Conservation (phyloP, 2,888 invertebrate genomes). For the Dascillus cervinus region DNA sequence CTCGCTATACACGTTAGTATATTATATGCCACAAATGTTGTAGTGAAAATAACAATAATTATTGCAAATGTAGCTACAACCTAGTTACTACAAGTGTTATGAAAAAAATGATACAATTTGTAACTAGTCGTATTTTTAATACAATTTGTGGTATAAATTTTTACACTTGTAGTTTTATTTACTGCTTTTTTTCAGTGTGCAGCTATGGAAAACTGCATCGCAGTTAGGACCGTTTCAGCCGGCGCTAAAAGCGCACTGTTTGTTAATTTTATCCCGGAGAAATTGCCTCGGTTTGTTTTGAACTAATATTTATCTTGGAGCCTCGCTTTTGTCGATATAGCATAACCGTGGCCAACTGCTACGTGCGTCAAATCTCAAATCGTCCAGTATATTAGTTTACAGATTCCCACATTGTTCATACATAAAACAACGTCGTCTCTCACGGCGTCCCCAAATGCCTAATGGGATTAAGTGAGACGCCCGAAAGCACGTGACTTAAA, state of each 20-base stretch:
- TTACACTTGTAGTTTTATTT: too few species aligned
- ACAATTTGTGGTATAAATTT: too few species aligned
- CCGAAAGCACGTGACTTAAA: constrained; percentile 12
- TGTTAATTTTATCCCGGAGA: constrained; percentile 16
- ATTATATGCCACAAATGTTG: too few species aligned
- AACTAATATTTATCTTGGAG: constrained; percentile 32
- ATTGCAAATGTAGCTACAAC: too few species aligned
- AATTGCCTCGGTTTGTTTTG: constrained; percentile 23
- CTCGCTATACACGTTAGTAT: too few species aligned
- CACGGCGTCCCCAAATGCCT: constrained; percentile 11
- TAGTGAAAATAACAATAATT: too few species aligned
- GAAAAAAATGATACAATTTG: too few species aligned
- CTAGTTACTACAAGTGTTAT: too few species aligned
- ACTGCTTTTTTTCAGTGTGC: too few species aligned
- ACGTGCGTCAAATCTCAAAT: constrained; percentile 32
- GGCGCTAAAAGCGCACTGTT: constrained; percentile 8
- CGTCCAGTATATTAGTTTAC: constrained; percentile 33
- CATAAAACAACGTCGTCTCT: constrained; percentile 15
- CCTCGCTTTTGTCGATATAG: constrained; percentile 27
- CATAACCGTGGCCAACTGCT: constrained; percentile 22
- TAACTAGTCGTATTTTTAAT: too few species aligned
- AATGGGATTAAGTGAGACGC: constrained; percentile 19
- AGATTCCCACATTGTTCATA: constrained; percentile 29
- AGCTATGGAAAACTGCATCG: too few species aligned
- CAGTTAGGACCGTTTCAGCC: too few species aligned